Conservation (phyloP, 2,797 vertebrate genomes). For the Gastrophryne carolinensis region DNA sequence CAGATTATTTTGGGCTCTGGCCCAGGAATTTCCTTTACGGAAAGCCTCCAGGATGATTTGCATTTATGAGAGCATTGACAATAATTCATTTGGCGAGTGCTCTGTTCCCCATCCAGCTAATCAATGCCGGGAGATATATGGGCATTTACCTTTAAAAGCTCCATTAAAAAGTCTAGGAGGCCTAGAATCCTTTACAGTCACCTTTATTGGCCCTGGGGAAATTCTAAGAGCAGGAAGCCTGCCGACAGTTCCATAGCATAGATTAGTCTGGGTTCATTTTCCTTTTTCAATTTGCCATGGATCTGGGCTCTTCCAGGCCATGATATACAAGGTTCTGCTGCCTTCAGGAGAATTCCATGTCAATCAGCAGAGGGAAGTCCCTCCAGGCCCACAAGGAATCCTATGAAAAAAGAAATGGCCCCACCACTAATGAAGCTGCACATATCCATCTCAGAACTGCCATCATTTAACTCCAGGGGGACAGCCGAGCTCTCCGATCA, state of each 20-base stretch:
- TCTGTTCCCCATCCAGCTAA: constrained; percentile 15
- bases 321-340: not conserved
- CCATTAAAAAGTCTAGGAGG: constrained; percentile 32
- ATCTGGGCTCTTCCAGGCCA: not conserved
- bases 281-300: not conserved
- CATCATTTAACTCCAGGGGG: not conserved
- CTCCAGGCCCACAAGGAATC: constrained; percentile 5
- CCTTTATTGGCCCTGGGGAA: constrained; percentile 31
- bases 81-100: constrained; percentile 30
- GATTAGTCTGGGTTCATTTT: not conserved
- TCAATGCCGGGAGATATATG: constrained; percentile 41
- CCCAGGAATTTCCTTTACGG: constrained; percentile 7
- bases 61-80: constrained; percentile 11
- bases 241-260: not conserved
- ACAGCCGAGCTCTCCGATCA: not conserved
- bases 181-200: constrained; percentile 22
- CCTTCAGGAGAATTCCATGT: not conserved
- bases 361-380: constrained; percentile 7
- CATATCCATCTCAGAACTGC: not conserved
- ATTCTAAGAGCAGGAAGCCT: constrained; percentile 42
- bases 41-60: not conserved
- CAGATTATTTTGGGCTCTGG: not conserved
- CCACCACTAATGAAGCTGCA: not conserved
- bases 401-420: not conserved
- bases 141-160: constrained; percentile 42